Conservation (phyloP, 2,888 invertebrate species). For the Leptinotarsa tumamoca region DNA sequence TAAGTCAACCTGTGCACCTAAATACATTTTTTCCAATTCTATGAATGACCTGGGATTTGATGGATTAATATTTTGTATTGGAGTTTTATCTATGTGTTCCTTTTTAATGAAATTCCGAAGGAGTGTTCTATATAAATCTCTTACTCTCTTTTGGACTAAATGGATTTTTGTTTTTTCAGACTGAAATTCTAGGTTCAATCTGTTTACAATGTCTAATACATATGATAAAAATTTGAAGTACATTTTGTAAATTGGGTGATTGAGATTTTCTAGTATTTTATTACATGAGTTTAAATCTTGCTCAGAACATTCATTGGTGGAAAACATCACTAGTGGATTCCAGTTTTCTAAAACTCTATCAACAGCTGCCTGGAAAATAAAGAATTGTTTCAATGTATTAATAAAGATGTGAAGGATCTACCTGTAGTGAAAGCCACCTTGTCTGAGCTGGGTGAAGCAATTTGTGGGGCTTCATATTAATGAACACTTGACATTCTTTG, state of each 20-base stretch:
- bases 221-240: conserved; percentile 23
- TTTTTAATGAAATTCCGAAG: conserved; percentile 21
- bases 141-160: conserved; percentile 12
- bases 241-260: conserved; percentile 28
- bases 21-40: conserved; percentile 24
- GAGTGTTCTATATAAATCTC: conserved; percentile 25
- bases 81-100: conserved; percentile 18
- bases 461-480: conserved; percentile 32
- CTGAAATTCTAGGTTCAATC: conserved; percentile 25
- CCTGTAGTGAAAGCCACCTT: conserved; percentile 37
- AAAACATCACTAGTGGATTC: conserved; percentile 23
- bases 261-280: conserved; percentile 20
- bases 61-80: conserved; percentile 17
- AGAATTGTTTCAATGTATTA: background rate
- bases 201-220: conserved; percentile 24
- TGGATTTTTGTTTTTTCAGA: conserved; percentile 21
- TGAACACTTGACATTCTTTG: conserved; percentile 32
- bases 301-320: conserved; percentile 12
- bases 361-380: conserved; percentile 32
- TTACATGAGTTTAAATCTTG: conserved; percentile 22
- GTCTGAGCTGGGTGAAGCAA: conserved; percentile 30
- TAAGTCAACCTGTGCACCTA: conserved; percentile 26
- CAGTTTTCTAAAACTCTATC: conserved; percentile 28
- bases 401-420: background rate
- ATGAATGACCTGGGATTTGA: conserved; percentile 27